Evolutionary conservation across 1,140 invertebrate species (phyloP).

Genomic region (Rhysida immarginata): DNA sequence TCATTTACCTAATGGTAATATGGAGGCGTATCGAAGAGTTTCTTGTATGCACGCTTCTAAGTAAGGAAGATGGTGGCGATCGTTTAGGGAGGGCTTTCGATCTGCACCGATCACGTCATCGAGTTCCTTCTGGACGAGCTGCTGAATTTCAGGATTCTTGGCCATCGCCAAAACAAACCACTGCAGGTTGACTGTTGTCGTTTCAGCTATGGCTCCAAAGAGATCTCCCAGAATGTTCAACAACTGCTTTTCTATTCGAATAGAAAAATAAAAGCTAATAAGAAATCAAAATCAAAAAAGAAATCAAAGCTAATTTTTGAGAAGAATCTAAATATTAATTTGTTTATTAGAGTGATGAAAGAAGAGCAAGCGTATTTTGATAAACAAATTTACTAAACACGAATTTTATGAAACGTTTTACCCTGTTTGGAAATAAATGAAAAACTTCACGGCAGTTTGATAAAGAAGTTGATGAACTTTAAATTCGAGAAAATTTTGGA

Average conservation of each 20-base stretch:
- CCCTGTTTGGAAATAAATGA: no score
- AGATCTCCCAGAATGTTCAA: slow-evolving; percentile 80
- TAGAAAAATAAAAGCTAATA: background rate
- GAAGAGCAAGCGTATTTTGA: no score
- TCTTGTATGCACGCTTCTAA: background rate
- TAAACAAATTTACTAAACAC: no score
- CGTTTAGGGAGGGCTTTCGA: background rate
- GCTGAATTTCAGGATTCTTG: slow-evolving; percentile 66
- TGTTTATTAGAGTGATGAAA: background rate
- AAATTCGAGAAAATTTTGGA: no score
- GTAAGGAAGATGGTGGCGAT: background rate
- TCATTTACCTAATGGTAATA: background rate
- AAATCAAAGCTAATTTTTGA: background rate
- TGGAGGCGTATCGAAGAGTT: background rate
- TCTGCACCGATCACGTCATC: background rate
- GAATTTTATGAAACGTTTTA: no score
- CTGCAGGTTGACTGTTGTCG: slow-evolving; percentile 72
- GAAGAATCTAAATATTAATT: background rate
- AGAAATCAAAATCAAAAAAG: background rate
- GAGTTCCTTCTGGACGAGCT: slow-evolving; percentile 23
- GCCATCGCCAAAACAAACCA: slow-evolving; percentile 81
- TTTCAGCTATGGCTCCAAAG: slow-evolving; percentile 87
- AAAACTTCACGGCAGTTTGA: no score
- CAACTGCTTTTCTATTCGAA: slow-evolving; percentile 58
- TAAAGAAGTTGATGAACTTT: no score